Evolutionary conservation across 2,797 vertebrate genomes (phyloP), one percentile per base, ranked within the genome.

Genomic region (Chromis chromis): DNA sequence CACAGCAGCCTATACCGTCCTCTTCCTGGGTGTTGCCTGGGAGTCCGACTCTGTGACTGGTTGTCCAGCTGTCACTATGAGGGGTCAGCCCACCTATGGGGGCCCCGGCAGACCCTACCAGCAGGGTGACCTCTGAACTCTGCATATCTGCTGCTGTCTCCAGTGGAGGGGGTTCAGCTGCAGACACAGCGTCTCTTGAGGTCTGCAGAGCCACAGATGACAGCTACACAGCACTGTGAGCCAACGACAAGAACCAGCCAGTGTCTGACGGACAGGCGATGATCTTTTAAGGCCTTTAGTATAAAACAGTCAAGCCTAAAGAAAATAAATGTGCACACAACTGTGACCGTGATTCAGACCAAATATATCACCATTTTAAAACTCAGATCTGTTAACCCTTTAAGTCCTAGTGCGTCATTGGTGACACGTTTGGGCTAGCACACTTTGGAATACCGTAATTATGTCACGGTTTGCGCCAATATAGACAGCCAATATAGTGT

Each of bases 51-150:
- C n/a, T 4, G 24, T 49, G 65, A 46, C 67, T 52, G 78, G 70
- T 66, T 70, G 76, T 75, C 74, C 87, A 88, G 84, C 87, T 89
- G 86, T 85, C 77, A 59, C 80, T 42, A 33, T 67, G 66, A 70
- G 39, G 70, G 71, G 69, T 81, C 65, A 58, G 67, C 17, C 74
- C 79, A 82, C 83, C 77, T 54, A 65, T 10, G 16, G 55, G 65
- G 64, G 24, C 9, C 36, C 10, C 12, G 3, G 73, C n/a, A 67
- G 61, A 61, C 62, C 27, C 5, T 36, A 21, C 56, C 65, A 40
- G 39, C 17, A 9, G 68, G 52, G 57, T 70, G 31, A 86, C 76
- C 83, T 78, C 44, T 83, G 73, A 79, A 36, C 76, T 65, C 33
- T 65, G 33, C 54, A 61, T n/a, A 74, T 76, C 79, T 86, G 58